Conservation (phyloP, 1,140 invertebrate genomes). For the Papilio polyxenes region DNA sequence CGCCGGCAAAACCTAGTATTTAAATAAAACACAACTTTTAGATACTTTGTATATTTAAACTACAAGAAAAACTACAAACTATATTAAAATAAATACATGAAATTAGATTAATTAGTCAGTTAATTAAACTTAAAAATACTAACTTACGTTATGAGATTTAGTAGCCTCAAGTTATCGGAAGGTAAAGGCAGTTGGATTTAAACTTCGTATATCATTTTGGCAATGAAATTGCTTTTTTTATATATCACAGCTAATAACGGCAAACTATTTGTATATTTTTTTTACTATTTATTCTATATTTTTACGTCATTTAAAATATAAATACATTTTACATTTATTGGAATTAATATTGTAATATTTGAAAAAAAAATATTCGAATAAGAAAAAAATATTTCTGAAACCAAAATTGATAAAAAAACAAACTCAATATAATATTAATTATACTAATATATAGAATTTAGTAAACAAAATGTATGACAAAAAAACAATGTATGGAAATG, state of each 20-base stretch:
- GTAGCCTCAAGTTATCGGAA: constrained; percentile 31
- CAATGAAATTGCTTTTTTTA: background rate
- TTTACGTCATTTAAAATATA: too few species aligned
- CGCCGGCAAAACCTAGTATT: background rate
- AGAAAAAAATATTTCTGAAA: too few species aligned
- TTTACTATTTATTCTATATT: too few species aligned
- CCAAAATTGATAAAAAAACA: too few species aligned
- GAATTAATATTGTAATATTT: too few species aligned
- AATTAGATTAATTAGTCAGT: constrained; percentile 2
- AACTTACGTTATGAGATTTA: constrained; percentile 23
- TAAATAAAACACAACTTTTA: background rate
- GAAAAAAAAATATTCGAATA: too few species aligned
- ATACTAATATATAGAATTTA: too few species aligned
- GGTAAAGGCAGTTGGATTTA: constrained; percentile 39
- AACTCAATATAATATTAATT: too few species aligned
- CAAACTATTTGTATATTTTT: background rate
- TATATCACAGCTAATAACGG: background rate
- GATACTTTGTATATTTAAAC: background rate
- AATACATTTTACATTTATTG: too few species aligned
- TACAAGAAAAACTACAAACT: constrained; percentile 14
- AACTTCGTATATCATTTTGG: background rate
- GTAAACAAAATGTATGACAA: too few species aligned
- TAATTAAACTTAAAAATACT: constrained; percentile 29
- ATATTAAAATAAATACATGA: constrained; percentile 3
- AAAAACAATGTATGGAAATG: too few species aligned